These are phyloP conservation scores for Adelphocoris suturalis DNA, from an alignment of 2,888 invertebrate genomes.

Conservation along the genomic window DNA sequence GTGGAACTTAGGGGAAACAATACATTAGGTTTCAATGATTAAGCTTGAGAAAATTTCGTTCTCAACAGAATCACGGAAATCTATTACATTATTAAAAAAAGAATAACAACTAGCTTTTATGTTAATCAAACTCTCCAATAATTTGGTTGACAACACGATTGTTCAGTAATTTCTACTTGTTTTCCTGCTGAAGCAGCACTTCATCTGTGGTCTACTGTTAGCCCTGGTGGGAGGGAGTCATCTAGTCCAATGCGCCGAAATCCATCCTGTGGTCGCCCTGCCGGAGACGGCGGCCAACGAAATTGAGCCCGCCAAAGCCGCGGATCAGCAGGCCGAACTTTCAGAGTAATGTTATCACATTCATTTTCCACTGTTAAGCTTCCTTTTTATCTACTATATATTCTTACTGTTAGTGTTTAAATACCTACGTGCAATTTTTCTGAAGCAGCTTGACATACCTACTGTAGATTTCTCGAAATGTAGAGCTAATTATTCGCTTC, in stretches of 20 bases:
- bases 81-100: too few species aligned
- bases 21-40: too few species aligned
- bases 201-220: slow-evolving; percentile 66
- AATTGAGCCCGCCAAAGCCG: slow-evolving; percentile 46
- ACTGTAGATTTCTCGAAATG: not conserved
- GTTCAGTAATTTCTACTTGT: too few species aligned
- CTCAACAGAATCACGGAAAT: too few species aligned
- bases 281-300: slow-evolving; percentile 56
- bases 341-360: slow-evolving; percentile 62
- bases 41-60: too few species aligned
- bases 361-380: not conserved
- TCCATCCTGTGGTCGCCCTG: slow-evolving; percentile 49
- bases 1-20: too few species aligned
- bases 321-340: slow-evolving; percentile 49
- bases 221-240: slow-evolving; percentile 62
- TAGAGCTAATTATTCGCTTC: not conserved
- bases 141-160: too few species aligned
- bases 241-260: slow-evolving; percentile 61
- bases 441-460: not conserved
- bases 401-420: too few species aligned
- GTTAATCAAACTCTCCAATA: too few species aligned
- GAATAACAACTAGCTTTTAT: too few species aligned
- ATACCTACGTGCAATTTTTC: not conserved
- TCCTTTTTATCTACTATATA: too few species aligned
- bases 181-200: slow-evolving; percentile 5